Evolutionary conservation across 23 tunicate species (phyloP), one percentile per base, ranked within the genome.

Genomic region (Styela plicata): DNA sequence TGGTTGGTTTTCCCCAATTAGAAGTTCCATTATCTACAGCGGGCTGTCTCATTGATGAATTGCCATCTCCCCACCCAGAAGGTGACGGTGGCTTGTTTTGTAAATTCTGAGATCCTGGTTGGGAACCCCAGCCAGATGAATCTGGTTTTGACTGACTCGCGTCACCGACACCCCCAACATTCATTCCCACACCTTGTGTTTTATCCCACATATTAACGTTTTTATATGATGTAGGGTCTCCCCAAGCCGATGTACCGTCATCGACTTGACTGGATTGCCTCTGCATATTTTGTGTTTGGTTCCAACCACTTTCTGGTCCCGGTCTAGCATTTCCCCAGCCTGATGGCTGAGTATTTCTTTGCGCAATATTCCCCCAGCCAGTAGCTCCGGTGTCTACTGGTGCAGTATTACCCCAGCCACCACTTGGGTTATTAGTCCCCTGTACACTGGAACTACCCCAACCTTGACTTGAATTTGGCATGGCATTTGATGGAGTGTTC

Each of bases 171-270:
- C 29, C 61, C n/a, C 62, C 85, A 57, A 53, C 33, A n/a, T 34
- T 35, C 29, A 35, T 20, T 18, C 25, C 27, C 20, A 35, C 29
- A 76, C 73, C 62, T 83, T 79, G 29, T 63, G 69, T 52, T 76
- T 91, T 87, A 70, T 91, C 97, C 97, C 97, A 91, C 86, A 91
- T 71, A 57, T 87, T 87, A 16, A 91, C 97, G 36, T 83, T 87
- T 67, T 79, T 66, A 69, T 91, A 91, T 13, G 89, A 53, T 2
- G 82, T 84, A 32, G 97, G 97, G 66, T 91, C 91, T 31, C 97
- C 97, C 97, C 97, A 91, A 17, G 97, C 97, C 36, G 91, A 65
- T 1, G 97, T 91, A 17, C 97, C 97, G 69, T 91, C 83, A 74
- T 91, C 91, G 57, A 91, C 97, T 31, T 70, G 57, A 82, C 86